Evolutionary conservation across 2,888 invertebrate genomes (phyloP), one percentile per base, ranked within the genome.

Genomic region (Dichetophora obliterata): DNA sequence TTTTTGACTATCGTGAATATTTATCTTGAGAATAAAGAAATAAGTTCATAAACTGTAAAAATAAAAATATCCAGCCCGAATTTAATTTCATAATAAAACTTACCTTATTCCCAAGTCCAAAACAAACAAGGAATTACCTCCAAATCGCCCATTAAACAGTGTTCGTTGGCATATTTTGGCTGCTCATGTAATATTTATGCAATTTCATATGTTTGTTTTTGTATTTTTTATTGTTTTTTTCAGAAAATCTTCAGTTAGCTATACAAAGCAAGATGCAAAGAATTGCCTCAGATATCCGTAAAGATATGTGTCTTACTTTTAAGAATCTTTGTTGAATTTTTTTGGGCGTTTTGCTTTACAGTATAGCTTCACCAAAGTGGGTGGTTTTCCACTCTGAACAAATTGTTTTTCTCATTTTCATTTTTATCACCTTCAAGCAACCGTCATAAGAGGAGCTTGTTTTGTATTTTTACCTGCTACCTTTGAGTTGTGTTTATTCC

Each of bases 121-220:
- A 3, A 14, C 22, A 59, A 59, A 24, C 3, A 59, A 66, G 2
- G 11, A 16, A 68, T 22, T 48, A 27, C 50, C 48, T 50, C 14
- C 48, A 22, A 50, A 50, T 68, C 24, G 27, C 24, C 50, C 50
- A 68, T 48, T 48, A 68, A 68, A 68, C 50, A 50, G 48, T 68
- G 68, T 14, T 24, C 68, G 24, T n/a, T 24, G 50, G 68, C 68
- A 65, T n/a, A 50, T 68, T 68, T 68, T 50, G 48, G 50, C 27
- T 11, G 24, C 68, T 68, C 68, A 52, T 68, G 68, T 68, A 68
- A 68, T 34, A 68, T 68, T 68, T 50, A 68, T 68, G 68, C 68
- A 68, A 68, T 68, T 68, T 68, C 66, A 66, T 66, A 66, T 66
- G 66, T 43, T n/a, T 37, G 22, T 16, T 61, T 61, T 61, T 61